Conservation (phyloP, 2,113 vertebrate genomes). For the Sitta europaea region DNA sequence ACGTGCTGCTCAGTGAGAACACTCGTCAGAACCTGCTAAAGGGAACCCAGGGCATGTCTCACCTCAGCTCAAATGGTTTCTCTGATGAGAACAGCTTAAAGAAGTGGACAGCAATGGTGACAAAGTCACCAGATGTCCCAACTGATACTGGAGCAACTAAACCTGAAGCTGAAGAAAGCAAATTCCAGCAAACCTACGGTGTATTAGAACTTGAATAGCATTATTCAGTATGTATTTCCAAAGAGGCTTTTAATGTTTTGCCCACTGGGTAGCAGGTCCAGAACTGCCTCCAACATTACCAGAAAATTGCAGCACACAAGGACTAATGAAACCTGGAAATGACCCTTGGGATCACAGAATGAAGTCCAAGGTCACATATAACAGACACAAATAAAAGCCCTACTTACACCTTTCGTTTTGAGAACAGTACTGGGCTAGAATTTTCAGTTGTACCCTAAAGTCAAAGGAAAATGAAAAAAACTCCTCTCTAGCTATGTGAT, state of each 20-base stretch:
- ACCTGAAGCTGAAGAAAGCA: neutral
- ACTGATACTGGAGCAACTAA: neutral
- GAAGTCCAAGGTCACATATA: neutral
- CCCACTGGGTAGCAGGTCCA: neutral
- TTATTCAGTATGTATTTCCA: neutral
- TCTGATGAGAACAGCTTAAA: neutral
- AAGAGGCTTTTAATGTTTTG: neutral
- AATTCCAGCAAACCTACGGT: neutral
- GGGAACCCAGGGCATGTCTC: neutral
- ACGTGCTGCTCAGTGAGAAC: fast-evolving
- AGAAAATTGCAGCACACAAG: neutral
- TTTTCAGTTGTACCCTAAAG: neutral
- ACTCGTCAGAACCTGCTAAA: neutral
- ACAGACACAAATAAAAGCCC: neutral
- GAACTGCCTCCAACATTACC: neutral
- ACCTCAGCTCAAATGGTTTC: neutral
- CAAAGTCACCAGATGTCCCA: neutral
- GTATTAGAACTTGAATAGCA: neutral
- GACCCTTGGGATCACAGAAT: neutral
- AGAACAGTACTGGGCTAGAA: neutral
- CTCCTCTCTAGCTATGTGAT: neutral
- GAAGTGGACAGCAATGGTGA: neutral
- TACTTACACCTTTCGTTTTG: neutral
- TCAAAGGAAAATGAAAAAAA: neutral
- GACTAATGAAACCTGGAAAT: neutral